Percentiles rank a stretch among this genome's conserved stretches.
These are phyloP conservation scores for Melitaea cinxia DNA, from an alignment of 1,140 invertebrate species.

Conservation along the genomic window DNA sequence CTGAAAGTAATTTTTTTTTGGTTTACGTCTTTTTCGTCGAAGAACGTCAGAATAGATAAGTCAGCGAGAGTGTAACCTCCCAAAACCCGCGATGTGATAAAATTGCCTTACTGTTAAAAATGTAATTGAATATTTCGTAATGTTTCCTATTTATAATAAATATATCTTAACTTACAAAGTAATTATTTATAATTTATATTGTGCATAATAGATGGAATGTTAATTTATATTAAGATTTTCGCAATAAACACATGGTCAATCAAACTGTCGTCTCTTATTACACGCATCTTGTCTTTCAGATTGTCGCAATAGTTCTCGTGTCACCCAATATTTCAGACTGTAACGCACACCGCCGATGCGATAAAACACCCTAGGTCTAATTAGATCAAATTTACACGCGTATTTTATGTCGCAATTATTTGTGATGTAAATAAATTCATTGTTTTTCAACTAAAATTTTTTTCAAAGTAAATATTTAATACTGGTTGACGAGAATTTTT, in stretches of 20 bases:
- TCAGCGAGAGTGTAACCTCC: slow-evolving; percentile 1
- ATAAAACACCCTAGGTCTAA: slow-evolving; percentile 1
- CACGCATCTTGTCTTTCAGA: neutral
- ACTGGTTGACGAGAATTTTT: too few species aligned
- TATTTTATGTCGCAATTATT: neutral
- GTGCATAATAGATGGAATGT: slow-evolving; percentile 46
- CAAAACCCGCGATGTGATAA: slow-evolving; percentile 51
- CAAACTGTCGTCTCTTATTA: slow-evolving; percentile 22
- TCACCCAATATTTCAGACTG: neutral
- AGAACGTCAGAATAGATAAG: too few species aligned
- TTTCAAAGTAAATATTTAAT: too few species aligned
- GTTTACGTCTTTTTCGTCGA: too few species aligned
- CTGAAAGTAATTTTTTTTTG: too few species aligned
- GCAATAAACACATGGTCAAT: slow-evolving; percentile 56
- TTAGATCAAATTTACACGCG: neutral
- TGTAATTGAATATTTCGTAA: slow-evolving; percentile 37
- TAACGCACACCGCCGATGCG: slow-evolving; percentile 4
- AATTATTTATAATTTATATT: slow-evolving; percentile 48
- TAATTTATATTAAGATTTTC: slow-evolving; percentile 54
- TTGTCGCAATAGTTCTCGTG: neutral
- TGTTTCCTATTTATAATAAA: slow-evolving; percentile 39
- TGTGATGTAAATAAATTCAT: too few species aligned
- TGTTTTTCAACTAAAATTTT: too few species aligned
- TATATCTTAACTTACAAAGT: slow-evolving; percentile 41
- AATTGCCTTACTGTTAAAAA: slow-evolving; percentile 52